Base-by-base conservation (phyloP, 1,140 invertebrate species). In the Drosophila bocqueti region DNA sequence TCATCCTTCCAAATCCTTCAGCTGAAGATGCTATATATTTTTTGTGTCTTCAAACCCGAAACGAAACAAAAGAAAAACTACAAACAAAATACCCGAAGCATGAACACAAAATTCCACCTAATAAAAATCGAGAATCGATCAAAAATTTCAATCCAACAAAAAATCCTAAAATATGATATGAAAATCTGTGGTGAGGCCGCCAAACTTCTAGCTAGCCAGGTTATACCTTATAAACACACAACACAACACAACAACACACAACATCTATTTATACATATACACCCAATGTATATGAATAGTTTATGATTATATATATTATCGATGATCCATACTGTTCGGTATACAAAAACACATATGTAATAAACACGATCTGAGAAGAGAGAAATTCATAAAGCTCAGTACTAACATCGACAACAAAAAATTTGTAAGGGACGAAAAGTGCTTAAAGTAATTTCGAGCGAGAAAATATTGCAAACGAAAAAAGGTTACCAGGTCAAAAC, bases 191-290 rank as follows among this genome's bases (percentile, higher is more conserved):
- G 63, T 54, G 36, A 45, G 55, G 31, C 40, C 63, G 63, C 61
- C 65, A 55, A 76, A 76, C 73, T 68, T 69, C 61, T 81, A 81
- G 83, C 54, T 79, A 81, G 83, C 78, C 82, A 78, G 75, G 58
- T 85, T 81, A 78, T 68, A 62, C 64, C 49, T 55, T 59, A 76
- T 62, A 81, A 38, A 59, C 42, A 63, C 45, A 59, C 47, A 76
- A 43, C 81, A 45, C 42, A 34, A 34, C 8, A 31, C 21, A 31
- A 63, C 40, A 59, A 59, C 52, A 76, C 55, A 49, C 42, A 55
- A 67, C 62, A 61, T 79, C 60, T 79, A 83, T 79, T 68, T 86
- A 86, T 78, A 64, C 64, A 78, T 65, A 73, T 79, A 79, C 45
- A 24, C 62, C 24, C 24, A 24, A 59, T 78, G 80, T 87, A 80